Percentiles rank a stretch among this genome's conserved stretches.
phyloP scores from a whole-genome alignment of 2,888 invertebrate genomes.

The Dendrolimus houi region DNA sequence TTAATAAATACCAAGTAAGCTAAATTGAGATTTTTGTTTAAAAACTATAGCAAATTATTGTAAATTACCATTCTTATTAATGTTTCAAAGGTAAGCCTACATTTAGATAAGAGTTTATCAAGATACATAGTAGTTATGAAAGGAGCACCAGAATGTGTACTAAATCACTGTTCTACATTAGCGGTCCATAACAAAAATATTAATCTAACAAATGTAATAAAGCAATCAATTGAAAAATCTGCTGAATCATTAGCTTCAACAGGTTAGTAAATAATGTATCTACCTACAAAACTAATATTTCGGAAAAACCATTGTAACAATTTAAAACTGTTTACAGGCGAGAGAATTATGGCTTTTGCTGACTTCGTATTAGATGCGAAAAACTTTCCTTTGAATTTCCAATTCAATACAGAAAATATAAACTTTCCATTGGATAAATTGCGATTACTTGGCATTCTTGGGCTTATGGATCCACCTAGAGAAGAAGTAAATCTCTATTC shows the following conservation, averaged over 20 bases:
- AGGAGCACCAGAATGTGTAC: constrained; percentile 96
- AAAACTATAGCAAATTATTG: background rate
- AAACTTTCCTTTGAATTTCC: constrained; percentile 89
- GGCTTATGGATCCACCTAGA: constrained; percentile 96
- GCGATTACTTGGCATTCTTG: constrained; percentile 95
- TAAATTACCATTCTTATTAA: background rate
- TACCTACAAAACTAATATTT: background rate
- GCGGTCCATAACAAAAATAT: constrained; percentile 85
- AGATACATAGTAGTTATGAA: constrained; percentile 93
- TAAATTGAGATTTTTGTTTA: background rate
- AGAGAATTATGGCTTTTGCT: constrained; percentile 93
- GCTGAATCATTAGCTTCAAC: constrained; percentile 48
- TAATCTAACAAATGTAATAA: constrained; percentile 36
- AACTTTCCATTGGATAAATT: constrained; percentile 93
- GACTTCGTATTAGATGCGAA: constrained; percentile 90
- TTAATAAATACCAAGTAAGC: constrained; percentile 90
- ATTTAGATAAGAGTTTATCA: constrained; percentile 86
- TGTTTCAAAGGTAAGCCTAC: constrained; percentile 76
- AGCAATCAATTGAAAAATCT: constrained; percentile 30
- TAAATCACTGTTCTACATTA: constrained; percentile 89
- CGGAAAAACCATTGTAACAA: background rate
- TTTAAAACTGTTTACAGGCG: constrained; percentile 69
- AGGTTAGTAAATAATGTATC: constrained; percentile 28
- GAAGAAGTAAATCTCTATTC: constrained; percentile 34
- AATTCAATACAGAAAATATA: constrained; percentile 90